Evolutionary conservation across 2,797 vertebrate genomes (phyloP).

Genomic region (Cynopterus sphinx): DNA sequence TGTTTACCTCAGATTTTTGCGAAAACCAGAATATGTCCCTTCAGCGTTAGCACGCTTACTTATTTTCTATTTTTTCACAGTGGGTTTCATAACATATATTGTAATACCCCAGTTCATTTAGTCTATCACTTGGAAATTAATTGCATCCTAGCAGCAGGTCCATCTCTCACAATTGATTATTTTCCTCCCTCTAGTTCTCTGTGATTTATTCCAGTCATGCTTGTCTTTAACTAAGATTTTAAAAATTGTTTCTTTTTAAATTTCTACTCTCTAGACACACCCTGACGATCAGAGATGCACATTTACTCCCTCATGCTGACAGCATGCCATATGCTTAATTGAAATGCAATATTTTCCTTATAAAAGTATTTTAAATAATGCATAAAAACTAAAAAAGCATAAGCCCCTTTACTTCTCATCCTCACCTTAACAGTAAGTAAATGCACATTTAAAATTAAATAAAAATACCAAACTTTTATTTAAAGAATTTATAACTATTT

Average conservation of each 20-base stretch:
- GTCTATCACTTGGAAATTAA: slow-evolving; percentile 72
- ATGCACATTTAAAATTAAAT: neutral
- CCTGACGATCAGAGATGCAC: neutral
- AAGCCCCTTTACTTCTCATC: neutral
- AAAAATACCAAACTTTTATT: neutral
- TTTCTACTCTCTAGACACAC: slow-evolving; percentile 48
- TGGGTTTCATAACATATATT: slow-evolving; percentile 41
- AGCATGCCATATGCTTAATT: neutral
- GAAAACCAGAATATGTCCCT: neutral
- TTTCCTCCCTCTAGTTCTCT: slow-evolving; percentile 47
- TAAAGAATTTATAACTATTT: neutral
- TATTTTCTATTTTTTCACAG: slow-evolving; percentile 53
- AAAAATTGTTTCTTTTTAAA: neutral
- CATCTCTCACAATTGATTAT: slow-evolving; percentile 73
- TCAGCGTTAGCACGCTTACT: neutral
- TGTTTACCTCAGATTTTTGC: neutral
- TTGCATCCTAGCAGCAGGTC: slow-evolving; percentile 63
- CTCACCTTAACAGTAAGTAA: neutral
- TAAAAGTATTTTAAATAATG: neutral
- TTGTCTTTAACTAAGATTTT: slow-evolving; percentile 71
- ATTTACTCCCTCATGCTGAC: neutral
- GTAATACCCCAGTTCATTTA: neutral
- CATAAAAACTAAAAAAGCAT: neutral
- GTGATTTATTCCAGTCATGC: slow-evolving; percentile 65
- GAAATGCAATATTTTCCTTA: neutral